phyloP scores from a whole-genome alignment of 53 echinoderm and acorn worm genomes.

The Pentamera pediparva region DNA sequence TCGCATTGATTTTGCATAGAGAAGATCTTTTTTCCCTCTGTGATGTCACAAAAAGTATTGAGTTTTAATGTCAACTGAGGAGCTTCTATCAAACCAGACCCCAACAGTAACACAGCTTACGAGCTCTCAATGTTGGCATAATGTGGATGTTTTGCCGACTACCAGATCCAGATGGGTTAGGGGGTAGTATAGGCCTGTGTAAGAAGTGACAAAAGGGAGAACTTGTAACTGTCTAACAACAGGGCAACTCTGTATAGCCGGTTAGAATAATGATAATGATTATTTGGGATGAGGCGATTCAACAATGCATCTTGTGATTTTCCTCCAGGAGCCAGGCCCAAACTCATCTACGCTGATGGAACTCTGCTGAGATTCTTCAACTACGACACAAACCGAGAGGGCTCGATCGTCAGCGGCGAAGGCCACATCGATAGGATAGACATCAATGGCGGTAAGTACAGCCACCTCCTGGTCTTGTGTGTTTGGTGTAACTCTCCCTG shows the following conservation, averaged over 20 bases:
- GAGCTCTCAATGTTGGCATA: too few species aligned
- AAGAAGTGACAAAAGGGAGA: too few species aligned
- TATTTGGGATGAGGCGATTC: neutral
- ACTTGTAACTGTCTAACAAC: too few species aligned
- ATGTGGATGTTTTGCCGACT: too few species aligned
- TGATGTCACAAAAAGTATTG: too few species aligned
- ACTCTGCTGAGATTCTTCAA: slow-evolving; percentile 50
- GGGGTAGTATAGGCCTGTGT: too few species aligned
- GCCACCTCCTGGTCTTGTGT: neutral
- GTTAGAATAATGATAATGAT: neutral
- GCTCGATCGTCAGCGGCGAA: slow-evolving; percentile 33
- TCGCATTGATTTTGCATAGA: too few species aligned
- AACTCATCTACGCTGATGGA: slow-evolving; percentile 58
- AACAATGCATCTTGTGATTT: neutral
- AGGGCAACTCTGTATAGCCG: neutral
- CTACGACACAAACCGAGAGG: slow-evolving; percentile 27
- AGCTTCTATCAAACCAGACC: too few species aligned
- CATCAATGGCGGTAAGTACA: slow-evolving; percentile 14
- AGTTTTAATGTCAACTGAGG: too few species aligned
- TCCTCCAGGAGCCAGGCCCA: slow-evolving; percentile 34
- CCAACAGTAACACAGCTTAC: too few species aligned
- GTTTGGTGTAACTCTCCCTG: neutral
- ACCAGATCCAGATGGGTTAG: too few species aligned
- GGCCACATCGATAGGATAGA: slow-evolving; percentile 58
- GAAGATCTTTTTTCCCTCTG: too few species aligned